Evolutionary conservation across 2,888 invertebrate species (phyloP).

Genomic region (Eristalis intricaria): DNA sequence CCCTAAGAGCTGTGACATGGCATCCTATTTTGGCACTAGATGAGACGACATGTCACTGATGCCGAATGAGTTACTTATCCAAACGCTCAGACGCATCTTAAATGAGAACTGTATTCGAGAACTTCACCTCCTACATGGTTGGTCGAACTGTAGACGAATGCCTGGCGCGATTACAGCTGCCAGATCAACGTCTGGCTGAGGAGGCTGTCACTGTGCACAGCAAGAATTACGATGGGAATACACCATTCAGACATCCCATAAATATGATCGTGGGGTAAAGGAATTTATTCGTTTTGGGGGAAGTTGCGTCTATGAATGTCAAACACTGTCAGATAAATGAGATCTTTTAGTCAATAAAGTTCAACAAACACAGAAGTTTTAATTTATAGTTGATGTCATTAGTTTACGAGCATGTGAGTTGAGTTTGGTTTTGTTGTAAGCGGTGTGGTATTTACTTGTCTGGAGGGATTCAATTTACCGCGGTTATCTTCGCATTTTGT

Average conservation of each 20-base stretch:
- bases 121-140: slow-evolving; percentile 18
- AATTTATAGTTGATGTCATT: slow-evolving; percentile 58
- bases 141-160: slow-evolving; percentile 43
- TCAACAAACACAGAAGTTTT: slow-evolving; percentile 67
- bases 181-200: slow-evolving; percentile 59
- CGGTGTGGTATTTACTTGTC: slow-evolving; percentile 51
- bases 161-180: slow-evolving; percentile 63
- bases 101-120: slow-evolving; percentile 20
- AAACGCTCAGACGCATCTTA: neutral
- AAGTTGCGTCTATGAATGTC: slow-evolving; percentile 68
- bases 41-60: slow-evolving; percentile 57
- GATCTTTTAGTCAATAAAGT: slow-evolving; percentile 72
- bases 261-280: slow-evolving; percentile 58
- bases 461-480: slow-evolving; percentile 44
- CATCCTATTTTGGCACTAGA: slow-evolving; percentile 68
- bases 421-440: slow-evolving; percentile 60
- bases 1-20: slow-evolving; percentile 14
- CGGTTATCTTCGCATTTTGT: slow-evolving; percentile 45
- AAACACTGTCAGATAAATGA: slow-evolving; percentile 69
- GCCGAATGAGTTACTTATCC: slow-evolving; percentile 55
- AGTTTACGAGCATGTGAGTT: slow-evolving; percentile 68
- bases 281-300: slow-evolving; percentile 40
- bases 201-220: slow-evolving; percentile 45
- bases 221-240: slow-evolving; percentile 72
- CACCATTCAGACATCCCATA: slow-evolving; percentile 67